These are phyloP conservation scores for Montipora cactus DNA, from an alignment of 64 coral and sea anemone species.

Conservation along the genomic window DNA sequence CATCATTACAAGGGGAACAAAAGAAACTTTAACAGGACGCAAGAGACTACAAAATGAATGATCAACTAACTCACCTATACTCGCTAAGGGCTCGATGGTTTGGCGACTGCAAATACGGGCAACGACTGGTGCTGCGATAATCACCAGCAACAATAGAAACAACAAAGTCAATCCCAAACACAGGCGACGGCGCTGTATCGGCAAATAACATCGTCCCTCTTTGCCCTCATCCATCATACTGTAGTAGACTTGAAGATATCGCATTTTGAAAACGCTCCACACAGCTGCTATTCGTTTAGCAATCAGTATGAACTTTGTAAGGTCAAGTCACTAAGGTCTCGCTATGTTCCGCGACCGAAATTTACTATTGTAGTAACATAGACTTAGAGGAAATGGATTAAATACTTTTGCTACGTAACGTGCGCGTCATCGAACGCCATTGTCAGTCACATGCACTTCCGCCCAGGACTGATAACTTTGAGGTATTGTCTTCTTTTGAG, in stretches of 20 bases:
- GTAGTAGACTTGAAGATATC: constrained; percentile 2
- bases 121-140: constrained; percentile 3
- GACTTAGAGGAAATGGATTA: constrained; percentile 43
- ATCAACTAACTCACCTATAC: constrained; percentile 2
- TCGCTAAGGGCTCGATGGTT: constrained; percentile 26
- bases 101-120: background rate
- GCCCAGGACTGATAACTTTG: background rate
- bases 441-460: constrained; percentile 9
- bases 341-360: background rate
- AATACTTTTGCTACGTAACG: constrained; percentile 52
- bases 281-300: background rate
- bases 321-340: constrained; percentile 8
- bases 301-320: background rate
- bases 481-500: background rate
- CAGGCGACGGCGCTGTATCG: background rate
- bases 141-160: constrained; percentile 3
- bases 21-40: constrained; percentile 7
- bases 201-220: background rate
- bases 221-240: background rate
- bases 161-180: background rate
- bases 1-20: background rate
- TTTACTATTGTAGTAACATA: constrained; percentile 12
- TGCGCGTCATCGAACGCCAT: constrained; percentile 22
- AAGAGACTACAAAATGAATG: background rate
- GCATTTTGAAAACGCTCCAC: background rate